phyloP scores from a whole-genome alignment of 2,113 vertebrate species.

The Mastomys coucha region DNA sequence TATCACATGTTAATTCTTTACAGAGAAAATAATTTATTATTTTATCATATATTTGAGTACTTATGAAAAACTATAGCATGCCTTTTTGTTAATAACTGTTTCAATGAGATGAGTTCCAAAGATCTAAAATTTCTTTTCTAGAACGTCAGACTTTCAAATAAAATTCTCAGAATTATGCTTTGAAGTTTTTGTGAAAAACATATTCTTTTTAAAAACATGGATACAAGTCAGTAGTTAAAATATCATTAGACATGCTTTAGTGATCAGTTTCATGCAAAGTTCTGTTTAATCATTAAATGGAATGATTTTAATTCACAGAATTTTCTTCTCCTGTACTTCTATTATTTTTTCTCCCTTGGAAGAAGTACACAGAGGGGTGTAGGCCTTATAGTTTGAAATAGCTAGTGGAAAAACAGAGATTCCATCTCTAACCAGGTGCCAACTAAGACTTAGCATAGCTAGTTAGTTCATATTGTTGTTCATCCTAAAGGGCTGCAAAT shows the following conservation, averaged over 20 bases:
- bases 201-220: not conserved
- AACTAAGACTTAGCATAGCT: too few relatives aligned
- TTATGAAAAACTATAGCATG: not conserved
- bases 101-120: not conserved
- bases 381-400: not conserved
- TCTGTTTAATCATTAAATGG: not conserved
- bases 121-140: not conserved
- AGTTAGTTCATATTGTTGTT: too few relatives aligned
- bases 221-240: not conserved
- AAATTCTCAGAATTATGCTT: not conserved
- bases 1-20: not conserved
- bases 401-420: too few relatives aligned
- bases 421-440: fast-evolving
- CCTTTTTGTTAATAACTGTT: not conserved
- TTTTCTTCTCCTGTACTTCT: not conserved
- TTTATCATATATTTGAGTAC: not conserved
- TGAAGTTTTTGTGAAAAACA: not conserved
- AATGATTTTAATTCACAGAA: not conserved
- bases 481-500: too few relatives aligned
- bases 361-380: not conserved
- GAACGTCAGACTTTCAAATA: not conserved
- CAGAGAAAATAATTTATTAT: not conserved
- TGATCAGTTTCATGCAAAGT: not conserved
- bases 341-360: not conserved
- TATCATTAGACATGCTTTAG: not conserved